Percentiles rank a stretch among this genome's conserved stretches.
phyloP scores from a whole-genome alignment of 1,140 invertebrate species.

The Hypothenemus hampei region DNA sequence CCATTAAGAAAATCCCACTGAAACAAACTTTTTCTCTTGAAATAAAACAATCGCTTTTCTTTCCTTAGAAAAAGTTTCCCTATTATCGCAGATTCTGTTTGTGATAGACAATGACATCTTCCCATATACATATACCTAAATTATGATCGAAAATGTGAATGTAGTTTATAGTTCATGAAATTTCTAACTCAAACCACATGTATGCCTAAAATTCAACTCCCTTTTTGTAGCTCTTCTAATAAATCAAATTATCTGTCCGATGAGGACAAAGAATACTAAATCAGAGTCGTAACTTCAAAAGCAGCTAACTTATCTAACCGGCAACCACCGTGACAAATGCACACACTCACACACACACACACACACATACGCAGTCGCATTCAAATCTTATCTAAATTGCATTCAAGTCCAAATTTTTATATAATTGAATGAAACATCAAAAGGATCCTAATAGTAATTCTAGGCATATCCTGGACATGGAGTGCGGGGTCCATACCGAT shows the following conservation, averaged over 20 bases:
- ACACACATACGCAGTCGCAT: background rate
- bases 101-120: too few species aligned
- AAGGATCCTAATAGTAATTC: slow-evolving; percentile 15
- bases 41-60: too few species aligned
- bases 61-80: too few species aligned
- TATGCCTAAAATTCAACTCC: too few species aligned
- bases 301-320: background rate
- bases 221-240: too few species aligned
- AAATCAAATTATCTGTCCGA: background rate
- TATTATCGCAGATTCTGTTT: too few species aligned
- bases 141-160: too few species aligned
- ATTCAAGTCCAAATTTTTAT: slow-evolving; percentile 8
- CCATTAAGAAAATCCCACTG: too few species aligned
- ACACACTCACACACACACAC: background rate
- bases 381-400: slow-evolving; percentile 19
- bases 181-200: too few species aligned
- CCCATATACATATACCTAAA: too few species aligned
- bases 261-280: background rate
- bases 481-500: slow-evolving; percentile 15
- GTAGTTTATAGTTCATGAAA: too few species aligned
- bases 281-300: background rate
- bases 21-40: too few species aligned
- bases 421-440: slow-evolving; percentile 23
- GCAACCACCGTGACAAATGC: slow-evolving; percentile 1
- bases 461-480: background rate